phyloP scores from a whole-genome alignment of 2,113 vertebrate genomes.

The Pachyramphus minor region DNA sequence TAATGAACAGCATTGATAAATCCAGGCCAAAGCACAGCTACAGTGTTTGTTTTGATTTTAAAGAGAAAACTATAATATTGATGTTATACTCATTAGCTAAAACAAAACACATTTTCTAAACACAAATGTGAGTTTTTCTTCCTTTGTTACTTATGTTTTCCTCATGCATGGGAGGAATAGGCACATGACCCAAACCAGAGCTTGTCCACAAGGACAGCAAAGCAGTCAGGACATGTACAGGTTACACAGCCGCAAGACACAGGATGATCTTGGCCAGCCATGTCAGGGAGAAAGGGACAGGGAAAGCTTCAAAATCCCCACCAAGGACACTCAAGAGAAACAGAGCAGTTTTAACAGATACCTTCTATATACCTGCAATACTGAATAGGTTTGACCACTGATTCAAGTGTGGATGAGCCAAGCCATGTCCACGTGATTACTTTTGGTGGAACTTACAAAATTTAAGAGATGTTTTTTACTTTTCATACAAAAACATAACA shows the following conservation, averaged over 20 bases:
- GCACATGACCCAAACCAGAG: rapidly evolving
- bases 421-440: neutral
- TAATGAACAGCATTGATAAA: neutral
- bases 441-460: neutral
- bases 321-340: neutral
- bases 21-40: neutral
- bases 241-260: neutral
- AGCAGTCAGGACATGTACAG: neutral
- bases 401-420: neutral
- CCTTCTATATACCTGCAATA: neutral
- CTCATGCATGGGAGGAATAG: neutral
- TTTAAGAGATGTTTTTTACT: neutral
- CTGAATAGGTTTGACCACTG: neutral
- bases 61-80: neutral
- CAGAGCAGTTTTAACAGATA: neutral
- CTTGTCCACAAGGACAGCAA: neutral
- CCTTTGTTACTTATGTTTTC: neutral
- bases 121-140: neutral
- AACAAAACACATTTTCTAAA: neutral
- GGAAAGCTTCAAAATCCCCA: neutral
- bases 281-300: neutral
- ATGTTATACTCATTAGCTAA: neutral
- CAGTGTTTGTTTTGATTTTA: neutral
- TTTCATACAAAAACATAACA: neutral
- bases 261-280: neutral